These are phyloP conservation scores for Chiloscyllium punctatum DNA, from an alignment of 2,797 vertebrate species.

Conservation along the genomic window DNA sequence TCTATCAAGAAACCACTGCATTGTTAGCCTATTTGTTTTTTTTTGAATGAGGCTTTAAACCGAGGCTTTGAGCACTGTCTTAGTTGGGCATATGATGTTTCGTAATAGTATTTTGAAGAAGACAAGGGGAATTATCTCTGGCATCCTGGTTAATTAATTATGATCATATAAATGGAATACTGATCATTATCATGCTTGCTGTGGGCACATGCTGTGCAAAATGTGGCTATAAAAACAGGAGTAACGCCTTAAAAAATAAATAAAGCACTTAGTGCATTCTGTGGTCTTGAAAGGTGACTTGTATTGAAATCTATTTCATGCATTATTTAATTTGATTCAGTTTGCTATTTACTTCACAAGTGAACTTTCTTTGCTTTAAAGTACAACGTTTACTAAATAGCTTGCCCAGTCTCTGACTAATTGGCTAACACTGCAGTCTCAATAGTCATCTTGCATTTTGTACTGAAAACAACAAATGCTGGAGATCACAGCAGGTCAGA, in stretches of 20 bases:
- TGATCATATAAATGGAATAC: neutral
- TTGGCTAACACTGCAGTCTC: neutral
- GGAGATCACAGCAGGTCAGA: too few species aligned
- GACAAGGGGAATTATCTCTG: neutral
- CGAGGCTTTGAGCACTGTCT: neutral
- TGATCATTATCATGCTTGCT: neutral
- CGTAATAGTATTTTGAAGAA: neutral
- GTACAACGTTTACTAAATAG: neutral
- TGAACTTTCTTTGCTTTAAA: neutral
- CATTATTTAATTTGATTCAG: neutral
- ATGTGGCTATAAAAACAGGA: neutral
- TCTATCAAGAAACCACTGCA: neutral
- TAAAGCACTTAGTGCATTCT: neutral
- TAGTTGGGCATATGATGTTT: neutral
- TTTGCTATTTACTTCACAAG: neutral
- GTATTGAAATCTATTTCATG: neutral
- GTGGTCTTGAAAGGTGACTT: neutral
- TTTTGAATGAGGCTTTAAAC: neutral
- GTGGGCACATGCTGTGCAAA: neutral
- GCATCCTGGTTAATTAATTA: neutral
- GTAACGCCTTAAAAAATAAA: neutral
- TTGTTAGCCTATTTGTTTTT: neutral
- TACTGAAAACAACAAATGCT: too few species aligned
- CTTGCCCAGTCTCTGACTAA: neutral
- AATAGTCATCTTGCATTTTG: neutral